A percentile compares a stretch with the other conserved stretches of the same genome.
These are phyloP conservation scores for Drosophila kurseongensis DNA, from an alignment of 1,140 invertebrate genomes.

Conservation along the genomic window DNA sequence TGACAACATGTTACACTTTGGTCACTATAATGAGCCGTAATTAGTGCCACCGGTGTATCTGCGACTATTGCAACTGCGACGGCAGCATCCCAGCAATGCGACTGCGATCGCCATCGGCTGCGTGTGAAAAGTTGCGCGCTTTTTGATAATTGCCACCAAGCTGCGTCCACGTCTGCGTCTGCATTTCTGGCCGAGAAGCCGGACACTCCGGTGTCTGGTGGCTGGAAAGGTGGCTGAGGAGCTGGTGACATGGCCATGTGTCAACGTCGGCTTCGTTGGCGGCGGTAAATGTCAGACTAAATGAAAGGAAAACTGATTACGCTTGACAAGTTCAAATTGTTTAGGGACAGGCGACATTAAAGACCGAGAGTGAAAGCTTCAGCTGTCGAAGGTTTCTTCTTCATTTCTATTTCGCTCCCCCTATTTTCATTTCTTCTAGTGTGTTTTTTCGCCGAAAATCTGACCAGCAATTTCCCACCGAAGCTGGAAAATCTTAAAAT, in stretches of 20 bases:
- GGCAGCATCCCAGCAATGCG: conserved; percentile 33
- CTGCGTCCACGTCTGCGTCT: conserved; percentile 25
- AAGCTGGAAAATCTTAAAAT: conserved; percentile 61
- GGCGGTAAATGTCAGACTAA: conserved; percentile 63
- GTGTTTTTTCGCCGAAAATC: conserved; percentile 10
- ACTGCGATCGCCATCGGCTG: conserved; percentile 41
- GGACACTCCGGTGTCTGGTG: conserved; percentile 6
- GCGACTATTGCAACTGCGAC: conserved; percentile 53
- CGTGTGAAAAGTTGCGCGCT: conserved; percentile 79
- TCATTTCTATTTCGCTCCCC: conserved; percentile 27
- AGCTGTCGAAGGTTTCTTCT: conserved; percentile 44
- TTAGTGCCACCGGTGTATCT: conserved; percentile 69
- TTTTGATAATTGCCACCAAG: conserved; percentile 74
- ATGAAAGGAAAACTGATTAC: conserved; percentile 83
- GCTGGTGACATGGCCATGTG: conserved; percentile 63
- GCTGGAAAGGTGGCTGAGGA: conserved; percentile 3
- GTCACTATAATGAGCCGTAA: conserved; percentile 83
- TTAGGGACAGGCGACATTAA: conserved; percentile 52
- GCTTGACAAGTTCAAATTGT: conserved; percentile 81
- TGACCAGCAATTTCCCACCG: conserved; percentile 32
- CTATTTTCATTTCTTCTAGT: conserved; percentile 17
- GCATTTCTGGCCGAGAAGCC: conserved; percentile 10
- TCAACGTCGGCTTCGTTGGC: conserved; percentile 67
- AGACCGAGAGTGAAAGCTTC: conserved; percentile 72
- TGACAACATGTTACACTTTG: conserved; percentile 83